Conservation (phyloP, 2,888 invertebrate species). For the Scaptomyza polygonia region DNA sequence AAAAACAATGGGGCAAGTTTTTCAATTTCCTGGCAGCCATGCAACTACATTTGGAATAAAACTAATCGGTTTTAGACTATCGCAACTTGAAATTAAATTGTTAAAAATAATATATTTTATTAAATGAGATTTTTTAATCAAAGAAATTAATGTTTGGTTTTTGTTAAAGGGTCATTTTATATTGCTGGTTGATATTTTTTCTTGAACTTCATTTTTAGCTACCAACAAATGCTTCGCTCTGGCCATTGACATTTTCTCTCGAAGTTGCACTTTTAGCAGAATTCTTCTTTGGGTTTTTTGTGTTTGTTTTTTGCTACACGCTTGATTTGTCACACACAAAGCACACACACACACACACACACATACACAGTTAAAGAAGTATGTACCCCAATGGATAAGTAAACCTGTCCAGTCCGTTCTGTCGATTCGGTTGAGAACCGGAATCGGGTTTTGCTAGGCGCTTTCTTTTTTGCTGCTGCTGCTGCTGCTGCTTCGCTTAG, state of each 20-base stretch:
- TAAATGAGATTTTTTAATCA: too few species aligned
- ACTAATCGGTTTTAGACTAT: too few species aligned
- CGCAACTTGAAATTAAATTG: too few species aligned
- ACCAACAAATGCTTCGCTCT: conserved; percentile 46
- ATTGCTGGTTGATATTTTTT: neutral
- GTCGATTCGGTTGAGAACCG: conserved; percentile 66
- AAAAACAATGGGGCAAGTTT: conserved; percentile 54
- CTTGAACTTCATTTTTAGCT: conserved; percentile 7
- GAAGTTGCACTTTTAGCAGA: conserved; percentile 46
- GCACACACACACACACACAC: conserved; percentile 16
- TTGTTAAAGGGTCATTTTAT: too few species aligned
- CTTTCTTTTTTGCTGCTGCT: conserved; percentile 79
- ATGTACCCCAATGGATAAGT: conserved; percentile 75
- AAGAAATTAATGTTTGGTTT: too few species aligned
- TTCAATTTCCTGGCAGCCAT: conserved; percentile 77
- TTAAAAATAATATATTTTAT: too few species aligned
- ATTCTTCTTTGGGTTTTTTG: conserved; percentile 29
- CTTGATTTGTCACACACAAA: conserved; percentile 76
- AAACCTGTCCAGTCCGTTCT: conserved; percentile 68
- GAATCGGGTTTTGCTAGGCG: conserved; percentile 63
- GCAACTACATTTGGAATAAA: too few species aligned
- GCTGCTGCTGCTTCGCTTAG: conserved; percentile 39
- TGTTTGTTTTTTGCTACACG: conserved; percentile 41
- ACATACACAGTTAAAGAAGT: conserved; percentile 1
- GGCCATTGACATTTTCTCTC: conserved; percentile 71